A percentile compares a stretch with the other conserved stretches of the same genome.
phyloP scores from a whole-genome alignment of 2,113 vertebrate species.

The Lagopus muta region DNA sequence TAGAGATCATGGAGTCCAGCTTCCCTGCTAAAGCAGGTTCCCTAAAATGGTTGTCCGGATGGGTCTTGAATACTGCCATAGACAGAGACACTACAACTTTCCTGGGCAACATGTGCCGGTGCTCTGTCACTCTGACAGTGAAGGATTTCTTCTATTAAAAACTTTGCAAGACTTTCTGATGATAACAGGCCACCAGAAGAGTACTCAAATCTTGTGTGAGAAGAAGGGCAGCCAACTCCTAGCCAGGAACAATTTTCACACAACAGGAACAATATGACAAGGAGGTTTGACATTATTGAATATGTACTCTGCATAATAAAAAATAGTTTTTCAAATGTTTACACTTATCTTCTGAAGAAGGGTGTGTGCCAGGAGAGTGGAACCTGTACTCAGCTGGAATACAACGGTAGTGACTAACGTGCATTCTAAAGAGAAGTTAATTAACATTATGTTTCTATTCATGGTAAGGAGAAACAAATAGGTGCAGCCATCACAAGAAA shows the following conservation, averaged over 20 bases:
- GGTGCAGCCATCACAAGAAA: neutral
- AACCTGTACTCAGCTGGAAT: neutral
- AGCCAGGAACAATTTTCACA: conserved; percentile 25
- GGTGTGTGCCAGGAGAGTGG: neutral
- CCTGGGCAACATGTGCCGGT: too few species aligned
- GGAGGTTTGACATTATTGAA: neutral
- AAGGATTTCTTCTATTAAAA: neutral
- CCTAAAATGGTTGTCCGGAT: too few species aligned
- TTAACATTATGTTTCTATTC: neutral
- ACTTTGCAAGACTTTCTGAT: conserved; percentile 35
- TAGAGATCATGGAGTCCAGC: too few species aligned
- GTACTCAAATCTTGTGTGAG: conserved; percentile 20
- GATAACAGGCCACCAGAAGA: conserved; percentile 17
- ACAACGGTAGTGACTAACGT: neutral
- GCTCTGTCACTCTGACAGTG: too few species aligned
- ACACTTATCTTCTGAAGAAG: neutral
- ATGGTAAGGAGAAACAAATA: neutral
- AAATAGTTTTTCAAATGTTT: conserved; percentile 13
- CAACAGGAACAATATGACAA: neutral
- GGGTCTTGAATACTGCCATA: too few species aligned
- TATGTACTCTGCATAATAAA: conserved; percentile 37
- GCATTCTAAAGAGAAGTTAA: conserved; percentile 10
- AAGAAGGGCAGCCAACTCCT: conserved; percentile 35
- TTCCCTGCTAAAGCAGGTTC: too few species aligned
- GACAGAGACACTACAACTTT: too few species aligned